Conservation (phyloP, 2,888 invertebrate genomes). For the Aleiodes testaceus region DNA sequence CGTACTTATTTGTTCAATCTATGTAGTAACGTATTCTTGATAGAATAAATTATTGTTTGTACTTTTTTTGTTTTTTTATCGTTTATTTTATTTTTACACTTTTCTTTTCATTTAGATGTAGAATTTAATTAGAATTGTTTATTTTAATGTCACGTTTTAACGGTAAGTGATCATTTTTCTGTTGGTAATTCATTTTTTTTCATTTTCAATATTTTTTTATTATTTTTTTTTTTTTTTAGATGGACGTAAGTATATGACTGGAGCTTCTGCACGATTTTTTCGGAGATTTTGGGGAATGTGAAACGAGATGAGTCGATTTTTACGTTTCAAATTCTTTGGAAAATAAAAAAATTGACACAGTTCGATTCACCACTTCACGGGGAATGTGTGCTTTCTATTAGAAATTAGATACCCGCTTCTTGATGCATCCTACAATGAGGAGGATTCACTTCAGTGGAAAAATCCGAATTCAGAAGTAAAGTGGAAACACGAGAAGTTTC, state of each 20-base stretch:
- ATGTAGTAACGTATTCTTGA: constrained; percentile 58
- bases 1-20: constrained; percentile 54
- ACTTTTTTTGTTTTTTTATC: constrained; percentile 60
- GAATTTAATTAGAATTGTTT: constrained; percentile 26
- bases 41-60: constrained; percentile 71
- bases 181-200: constrained; percentile 15
- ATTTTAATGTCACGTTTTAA: constrained; percentile 6
- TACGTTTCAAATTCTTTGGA: too few species aligned
- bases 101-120: constrained; percentile 9
- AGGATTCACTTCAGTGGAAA: too few species aligned
- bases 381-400: too few species aligned
- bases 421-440: too few species aligned
- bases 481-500: neutral
- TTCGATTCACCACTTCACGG: too few species aligned
- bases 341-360: too few species aligned
- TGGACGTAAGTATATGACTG: too few species aligned
- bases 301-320: too few species aligned
- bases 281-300: too few species aligned
- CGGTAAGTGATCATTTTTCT: constrained; percentile 30
- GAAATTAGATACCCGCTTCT: too few species aligned
- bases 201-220: constrained; percentile 16
- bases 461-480: neutral
- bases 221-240: constrained; percentile 34
- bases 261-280: too few species aligned
- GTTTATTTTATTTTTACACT: constrained; percentile 51